Base-by-base conservation (phyloP, 92 coral and sea anemone genomes). In the Epizoanthus illoricatus region DNA sequence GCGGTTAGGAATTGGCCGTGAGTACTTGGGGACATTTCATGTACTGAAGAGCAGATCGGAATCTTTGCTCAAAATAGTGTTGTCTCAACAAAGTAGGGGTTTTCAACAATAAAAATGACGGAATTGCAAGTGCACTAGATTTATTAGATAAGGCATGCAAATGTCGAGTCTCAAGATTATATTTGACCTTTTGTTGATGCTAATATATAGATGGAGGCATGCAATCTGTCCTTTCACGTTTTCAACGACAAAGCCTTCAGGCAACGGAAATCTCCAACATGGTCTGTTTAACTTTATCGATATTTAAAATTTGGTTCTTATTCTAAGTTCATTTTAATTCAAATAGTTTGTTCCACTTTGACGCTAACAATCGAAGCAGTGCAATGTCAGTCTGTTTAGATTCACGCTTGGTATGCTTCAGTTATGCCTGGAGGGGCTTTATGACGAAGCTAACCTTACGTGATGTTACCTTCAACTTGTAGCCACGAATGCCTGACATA, bases 341-440 rank as follows among this genome's bases (percentile, higher is more conserved):
- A 8, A 66, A 33, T n/a, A 33, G 43, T 68, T 33, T 65, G 73
- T 68, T 33, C 7, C n/a, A 2, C 15, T 28, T 3, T 23, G 7
- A 33, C 17, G 72, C 9, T 33, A 5, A 23, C 7, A 43, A 67
- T 15, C 47, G 18, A 11, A 39, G 36, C 36, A 28, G 36, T 28
- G 49, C 56, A 52, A 52, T 49, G 56, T 11, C 42, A 33, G 72
- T 1, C 43, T 16, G 12, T 68, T 13, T 68, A 33, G 9, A 11
- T 52, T 75, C 80, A 75, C 80, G 56, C 54, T 16, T 75, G 80
- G 28, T 10, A 9, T 28, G 33, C 33, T 28, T 24, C 49, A 33
- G 39, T 74, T 21, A 24, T 57, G 80, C 33, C 80, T 74, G 65
- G 47, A 74, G 80, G 78, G 69, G 62, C 4, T 71, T 71, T 73